phyloP scores from a whole-genome alignment of 2,888 invertebrate species.

The Acrobasis suavella region DNA sequence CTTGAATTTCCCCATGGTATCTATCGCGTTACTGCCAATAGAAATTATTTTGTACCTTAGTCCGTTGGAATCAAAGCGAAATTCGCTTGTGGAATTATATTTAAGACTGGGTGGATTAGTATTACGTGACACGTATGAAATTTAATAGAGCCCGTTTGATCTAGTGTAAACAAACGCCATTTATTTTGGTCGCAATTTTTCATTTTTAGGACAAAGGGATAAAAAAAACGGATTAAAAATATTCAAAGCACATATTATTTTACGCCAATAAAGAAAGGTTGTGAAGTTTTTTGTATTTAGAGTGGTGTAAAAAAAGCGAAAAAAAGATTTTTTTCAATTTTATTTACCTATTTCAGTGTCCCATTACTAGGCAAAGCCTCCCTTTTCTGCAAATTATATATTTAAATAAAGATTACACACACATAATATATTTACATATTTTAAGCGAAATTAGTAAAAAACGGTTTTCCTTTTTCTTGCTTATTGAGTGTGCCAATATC shows the following conservation, averaged over 20 bases:
- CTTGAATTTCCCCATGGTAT: not conserved
- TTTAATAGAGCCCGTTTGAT: slow-evolving; percentile 31
- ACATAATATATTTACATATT: no score
- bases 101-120: slow-evolving; percentile 9
- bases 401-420: no score
- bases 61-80: slow-evolving; percentile 1
- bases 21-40: not conserved
- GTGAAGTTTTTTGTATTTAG: no score
- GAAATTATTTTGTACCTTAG: slow-evolving; percentile 1
- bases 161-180: slow-evolving; percentile 31
- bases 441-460: no score
- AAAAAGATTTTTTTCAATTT: no score
- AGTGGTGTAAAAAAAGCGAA: no score
- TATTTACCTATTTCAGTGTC: no score
- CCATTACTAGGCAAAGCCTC: no score
- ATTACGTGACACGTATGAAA: slow-evolving; percentile 18
- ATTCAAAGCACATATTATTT: not conserved
- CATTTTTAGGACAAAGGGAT: slow-evolving; percentile 22
- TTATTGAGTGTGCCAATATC: no score
- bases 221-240: slow-evolving; percentile 5
- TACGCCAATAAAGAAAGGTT: not conserved
- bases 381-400: no score
- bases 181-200: slow-evolving; percentile 31
- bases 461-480: no score
- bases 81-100: slow-evolving; percentile 4